Conservation (phyloP, 2,113 vertebrate species). For the Heptranchias perlo region DNA sequence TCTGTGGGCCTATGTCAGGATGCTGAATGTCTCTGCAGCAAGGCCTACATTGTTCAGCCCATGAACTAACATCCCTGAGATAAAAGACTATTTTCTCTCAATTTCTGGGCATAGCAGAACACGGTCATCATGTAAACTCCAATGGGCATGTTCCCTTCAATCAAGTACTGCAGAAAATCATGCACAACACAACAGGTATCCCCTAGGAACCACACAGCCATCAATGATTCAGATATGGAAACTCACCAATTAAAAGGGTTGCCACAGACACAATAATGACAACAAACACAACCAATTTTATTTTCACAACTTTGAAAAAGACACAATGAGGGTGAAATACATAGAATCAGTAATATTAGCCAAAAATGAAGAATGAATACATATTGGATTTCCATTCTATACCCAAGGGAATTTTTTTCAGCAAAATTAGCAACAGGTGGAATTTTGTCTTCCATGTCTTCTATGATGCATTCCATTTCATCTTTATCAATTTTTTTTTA, state of each 20-base stretch:
- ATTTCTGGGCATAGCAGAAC: background rate
- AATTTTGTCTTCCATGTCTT: background rate
- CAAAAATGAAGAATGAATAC: too few species aligned
- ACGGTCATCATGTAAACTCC: background rate
- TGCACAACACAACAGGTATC: background rate
- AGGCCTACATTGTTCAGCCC: background rate
- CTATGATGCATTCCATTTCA: background rate
- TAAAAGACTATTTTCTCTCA: background rate
- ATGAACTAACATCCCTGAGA: background rate
- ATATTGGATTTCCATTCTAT: too few species aligned
- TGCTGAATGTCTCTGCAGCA: background rate
- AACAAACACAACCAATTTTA: too few species aligned
- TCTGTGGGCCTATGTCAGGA: background rate
- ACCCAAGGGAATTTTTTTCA: too few species aligned
- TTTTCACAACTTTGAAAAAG: too few species aligned
- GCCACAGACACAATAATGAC: too few species aligned
- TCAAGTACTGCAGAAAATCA: background rate
- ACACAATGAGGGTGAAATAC: too few species aligned
- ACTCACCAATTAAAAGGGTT: background rate
- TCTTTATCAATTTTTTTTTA: background rate
- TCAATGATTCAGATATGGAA: background rate
- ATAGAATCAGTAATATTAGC: too few species aligned
- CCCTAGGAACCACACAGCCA: background rate
- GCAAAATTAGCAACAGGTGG: background rate
- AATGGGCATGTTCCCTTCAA: background rate